These are phyloP conservation scores for Vesta saturnalis DNA, from an alignment of 2,888 invertebrate species.

Conservation along the genomic window DNA sequence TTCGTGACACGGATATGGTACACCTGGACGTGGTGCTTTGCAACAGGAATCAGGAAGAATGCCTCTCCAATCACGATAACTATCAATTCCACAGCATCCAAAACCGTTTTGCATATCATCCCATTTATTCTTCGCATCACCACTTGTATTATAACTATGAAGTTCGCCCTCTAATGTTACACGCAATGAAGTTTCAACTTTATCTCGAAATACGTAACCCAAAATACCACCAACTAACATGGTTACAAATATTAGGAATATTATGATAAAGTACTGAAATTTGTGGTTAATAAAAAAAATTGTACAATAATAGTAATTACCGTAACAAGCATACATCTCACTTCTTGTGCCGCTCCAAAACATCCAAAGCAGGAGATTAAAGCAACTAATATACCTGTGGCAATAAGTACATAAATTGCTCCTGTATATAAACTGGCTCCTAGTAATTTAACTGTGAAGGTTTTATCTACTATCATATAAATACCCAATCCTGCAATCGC, in stretches of 20 bases:
- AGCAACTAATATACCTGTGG: constrained; percentile 83
- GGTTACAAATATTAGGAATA: constrained; percentile 88
- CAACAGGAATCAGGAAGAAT: constrained; percentile 83
- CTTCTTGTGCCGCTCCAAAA: constrained; percentile 92
- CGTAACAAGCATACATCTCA: constrained; percentile 91
- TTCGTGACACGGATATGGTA: constrained; percentile 67
- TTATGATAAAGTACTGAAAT: constrained; percentile 86
- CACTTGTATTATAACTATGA: constrained; percentile 61
- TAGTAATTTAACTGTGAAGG: constrained; percentile 84
- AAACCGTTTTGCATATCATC: constrained; percentile 86
- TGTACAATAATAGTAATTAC: constrained; percentile 65
- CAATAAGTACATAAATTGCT: constrained; percentile 84
- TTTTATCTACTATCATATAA: constrained; percentile 86
- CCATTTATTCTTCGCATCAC: constrained; percentile 88
- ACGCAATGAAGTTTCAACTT: constrained; percentile 24
- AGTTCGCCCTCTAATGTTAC: constrained; percentile 21
- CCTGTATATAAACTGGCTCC: constrained; percentile 90
- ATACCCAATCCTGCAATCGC: constrained; percentile 81
- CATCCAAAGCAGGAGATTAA: constrained; percentile 91
- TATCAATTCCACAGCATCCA: constrained; percentile 85
- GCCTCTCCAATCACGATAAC: constrained; percentile 79
- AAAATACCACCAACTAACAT: constrained; percentile 63
- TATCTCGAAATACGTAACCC: constrained; percentile 31
- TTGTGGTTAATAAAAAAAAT: neutral
- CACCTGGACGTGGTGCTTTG: constrained; percentile 68